Evolutionary conservation across 2,888 invertebrate species (phyloP), one percentile per base, ranked within the genome.

Genomic region (Cantharis flavilabris): DNA sequence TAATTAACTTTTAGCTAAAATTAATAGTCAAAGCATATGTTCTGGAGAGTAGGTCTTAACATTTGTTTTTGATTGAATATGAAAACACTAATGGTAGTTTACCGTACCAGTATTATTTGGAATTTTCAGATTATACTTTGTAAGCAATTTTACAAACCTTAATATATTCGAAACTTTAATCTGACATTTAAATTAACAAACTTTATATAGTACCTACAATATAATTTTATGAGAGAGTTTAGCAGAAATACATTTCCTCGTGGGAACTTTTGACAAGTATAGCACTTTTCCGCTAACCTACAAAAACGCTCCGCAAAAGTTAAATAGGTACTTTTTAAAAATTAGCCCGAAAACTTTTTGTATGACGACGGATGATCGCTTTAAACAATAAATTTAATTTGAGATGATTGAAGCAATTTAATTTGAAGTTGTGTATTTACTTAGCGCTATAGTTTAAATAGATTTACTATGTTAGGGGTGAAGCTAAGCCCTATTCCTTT

Each of bases 401-500:
- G 23, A 69, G 69, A 65, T 69, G 69, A 16, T 69, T 69, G 30
- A 69, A 73, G 28, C 62, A 62, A 18, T 26, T 72, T 69, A 69
- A 49, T 33, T 14, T 67, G 23, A 67, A 62, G 71, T 10, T 33
- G 67, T 30, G 67, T 67, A 65, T 23, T 67, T 72, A 69, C 67
- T 67, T 72, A 71, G 71, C 16, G 67, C 11, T 62, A 69, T 69
- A 73, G 69, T 73, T 69, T 65, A 73, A 73, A 73, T 30, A 69
- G 69, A 73, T 73, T 73, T 73, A 69, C 69, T 65, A 62, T 69
- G 62, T 26, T 28, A 69, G 26, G 69, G 69, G 73, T 69, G 20
- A 69, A 30, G 69, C 62, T 73, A 73, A 69, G 62, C 62, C 62
- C 23, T 49, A 69, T 69, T 69, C 73, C 62, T 62, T 23, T 49